Evolutionary conservation across 1,140 invertebrate genomes (phyloP), one percentile per base, ranked within the genome.

Genomic region (Stratiolaelaps scimitus): DNA sequence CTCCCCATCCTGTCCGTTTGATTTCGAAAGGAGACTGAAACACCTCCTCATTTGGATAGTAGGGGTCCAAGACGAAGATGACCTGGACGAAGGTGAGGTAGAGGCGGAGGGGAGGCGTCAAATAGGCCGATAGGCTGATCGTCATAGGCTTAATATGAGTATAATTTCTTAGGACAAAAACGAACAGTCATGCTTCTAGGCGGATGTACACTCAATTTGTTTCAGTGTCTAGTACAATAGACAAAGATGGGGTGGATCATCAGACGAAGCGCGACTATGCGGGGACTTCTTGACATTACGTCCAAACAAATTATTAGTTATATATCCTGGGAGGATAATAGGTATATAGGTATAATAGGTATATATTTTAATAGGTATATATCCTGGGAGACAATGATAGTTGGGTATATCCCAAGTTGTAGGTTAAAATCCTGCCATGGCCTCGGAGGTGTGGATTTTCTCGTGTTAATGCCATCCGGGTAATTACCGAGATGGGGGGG

Each of bases 1-100:
- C 53, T 15, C 53, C 53, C 53, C 53, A 60, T 26, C 53, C 53
- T 17, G 53, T 60, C 26, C 34, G 53, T 60, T 60, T 17, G 34
- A 60, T 23, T 60, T 60, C 53, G 26, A 29, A 60, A 6, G 53
- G 53, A 2, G 53, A 23, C 53, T 60, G 26, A 34, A 34, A 20
- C 17, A 60, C 53, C 23, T 60, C 53, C 20, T 60, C 34, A 26
- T 60, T 60, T 34, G 53, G 17, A 34, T 60, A 60, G 23, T 60
- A 60, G 1, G 53, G 53, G 15, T 60, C 53, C 23, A 60, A 10
- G 26, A 60, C 10, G 23, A 60, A 60, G 1, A 60, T 34, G 1
- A 60, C 53, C 53, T 60, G 23, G 13, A 60, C 17, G 34, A 19
- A 29, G 4, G n/a, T n/a, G n/a, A n/a, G n/a, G n/a, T n/a, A n/a